Evolutionary conservation across 2,113 vertebrate genomes (phyloP).

Genomic region (Lipotes vexillifer): DNA sequence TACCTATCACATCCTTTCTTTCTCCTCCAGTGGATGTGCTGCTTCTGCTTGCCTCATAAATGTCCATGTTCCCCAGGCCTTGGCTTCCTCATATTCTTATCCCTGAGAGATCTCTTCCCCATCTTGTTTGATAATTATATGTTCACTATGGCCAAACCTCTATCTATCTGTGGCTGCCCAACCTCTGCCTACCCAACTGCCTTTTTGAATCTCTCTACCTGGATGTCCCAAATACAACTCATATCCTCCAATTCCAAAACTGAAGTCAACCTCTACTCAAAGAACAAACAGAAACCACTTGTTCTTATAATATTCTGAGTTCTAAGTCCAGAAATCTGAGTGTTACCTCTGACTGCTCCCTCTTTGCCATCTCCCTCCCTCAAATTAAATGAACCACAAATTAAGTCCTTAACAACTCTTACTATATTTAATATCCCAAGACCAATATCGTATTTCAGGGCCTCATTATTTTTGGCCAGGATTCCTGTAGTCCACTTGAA

Average conservation of each 20-base stretch:
- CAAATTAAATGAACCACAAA: conserved; percentile 3
- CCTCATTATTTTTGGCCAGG: neutral
- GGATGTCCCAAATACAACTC: neutral
- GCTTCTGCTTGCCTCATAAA: neutral
- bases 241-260: neutral
- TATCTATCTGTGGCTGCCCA: neutral
- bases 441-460: neutral
- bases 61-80: neutral
- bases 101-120: neutral
- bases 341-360: neutral
- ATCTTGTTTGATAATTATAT: neutral
- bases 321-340: neutral
- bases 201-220: neutral
- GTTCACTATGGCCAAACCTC: neutral
- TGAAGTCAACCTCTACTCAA: neutral
- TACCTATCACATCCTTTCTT: neutral
- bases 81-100: neutral
- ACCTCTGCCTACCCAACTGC: neutral
- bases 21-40: neutral
- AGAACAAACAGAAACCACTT: neutral
- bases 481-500: neutral
- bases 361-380: neutral
- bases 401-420: neutral
- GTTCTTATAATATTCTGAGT: neutral
- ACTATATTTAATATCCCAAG: neutral